Conservation (phyloP, 2,113 vertebrate genomes). For the Macaca fascicularis region DNA sequence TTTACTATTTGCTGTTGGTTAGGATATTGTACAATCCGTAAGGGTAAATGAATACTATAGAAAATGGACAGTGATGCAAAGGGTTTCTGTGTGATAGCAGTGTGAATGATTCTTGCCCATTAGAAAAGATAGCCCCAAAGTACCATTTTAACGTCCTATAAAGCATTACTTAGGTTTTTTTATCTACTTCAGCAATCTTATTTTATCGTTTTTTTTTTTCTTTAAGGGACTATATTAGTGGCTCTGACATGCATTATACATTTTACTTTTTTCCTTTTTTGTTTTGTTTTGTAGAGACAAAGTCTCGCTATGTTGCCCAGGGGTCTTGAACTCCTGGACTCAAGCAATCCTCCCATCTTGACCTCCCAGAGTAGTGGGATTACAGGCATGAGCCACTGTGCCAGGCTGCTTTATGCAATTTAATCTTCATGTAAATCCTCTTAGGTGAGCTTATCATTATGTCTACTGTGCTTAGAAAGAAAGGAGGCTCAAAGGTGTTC, state of each 20-base stretch:
- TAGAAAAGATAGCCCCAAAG: neutral
- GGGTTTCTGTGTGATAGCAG: neutral
- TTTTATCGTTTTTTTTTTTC: neutral
- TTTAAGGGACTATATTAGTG: neutral
- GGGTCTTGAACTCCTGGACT: too few species aligned
- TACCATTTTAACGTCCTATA: neutral
- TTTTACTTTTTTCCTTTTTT: neutral
- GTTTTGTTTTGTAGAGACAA: too few species aligned
- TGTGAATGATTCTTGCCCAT: neutral
- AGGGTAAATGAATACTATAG: neutral
- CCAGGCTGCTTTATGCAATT: neutral
- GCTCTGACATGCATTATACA: too few species aligned
- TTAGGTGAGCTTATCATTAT: neutral
- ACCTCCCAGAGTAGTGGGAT: too few species aligned
- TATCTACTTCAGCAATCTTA: neutral
- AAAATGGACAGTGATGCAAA: neutral
- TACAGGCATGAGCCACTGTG: too few species aligned
- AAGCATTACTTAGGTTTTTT: neutral
- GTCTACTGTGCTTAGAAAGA: neutral
- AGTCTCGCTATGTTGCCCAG: too few species aligned
- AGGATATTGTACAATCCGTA: neutral
- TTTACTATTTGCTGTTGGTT: neutral
- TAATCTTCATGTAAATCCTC: neutral
- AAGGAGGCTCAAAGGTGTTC: neutral
- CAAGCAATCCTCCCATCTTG: too few species aligned